These are phyloP conservation scores for Myotis lucifugus DNA, from an alignment of 2,113 vertebrate species.

Conservation along the genomic window DNA sequence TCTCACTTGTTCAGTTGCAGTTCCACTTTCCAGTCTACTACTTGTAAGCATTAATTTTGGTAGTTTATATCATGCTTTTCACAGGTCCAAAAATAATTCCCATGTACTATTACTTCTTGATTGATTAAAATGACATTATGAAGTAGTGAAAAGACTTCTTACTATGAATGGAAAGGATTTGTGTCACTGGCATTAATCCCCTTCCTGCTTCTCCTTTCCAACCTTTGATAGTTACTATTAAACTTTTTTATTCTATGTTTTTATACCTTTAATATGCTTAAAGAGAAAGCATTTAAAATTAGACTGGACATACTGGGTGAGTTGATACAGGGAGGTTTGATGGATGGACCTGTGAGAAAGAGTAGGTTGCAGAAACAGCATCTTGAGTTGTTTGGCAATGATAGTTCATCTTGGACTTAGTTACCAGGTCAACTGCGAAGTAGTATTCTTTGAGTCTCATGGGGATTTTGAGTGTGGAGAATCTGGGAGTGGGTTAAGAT, in stretches of 20 bases:
- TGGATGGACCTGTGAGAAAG: background rate
- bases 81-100: background rate
- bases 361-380: background rate
- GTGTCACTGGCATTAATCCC: background rate
- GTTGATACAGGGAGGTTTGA: background rate
- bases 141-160: conserved; percentile 28
- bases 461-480: conserved; percentile 5
- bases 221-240: conserved; percentile 23
- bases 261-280: conserved; percentile 27
- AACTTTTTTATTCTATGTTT: conserved; percentile 33
- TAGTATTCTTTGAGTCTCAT: conserved; percentile 13
- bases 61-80: conserved; percentile 47
- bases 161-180: conserved; percentile 28
- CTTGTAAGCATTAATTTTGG: conserved; percentile 3
- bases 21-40: background rate
- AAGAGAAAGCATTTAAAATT: conserved; percentile 8
- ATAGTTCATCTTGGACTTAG: conserved; percentile 37
- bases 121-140: conserved; percentile 58
- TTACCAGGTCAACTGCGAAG: background rate
- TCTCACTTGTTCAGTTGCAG: background rate
- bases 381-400: background rate
- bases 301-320: background rate
- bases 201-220: background rate
- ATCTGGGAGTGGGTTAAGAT: conserved; percentile 30
- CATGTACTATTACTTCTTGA: conserved; percentile 5